phyloP scores from a whole-genome alignment of 2,888 invertebrate genomes.

The Acanthosepion esculentum region DNA sequence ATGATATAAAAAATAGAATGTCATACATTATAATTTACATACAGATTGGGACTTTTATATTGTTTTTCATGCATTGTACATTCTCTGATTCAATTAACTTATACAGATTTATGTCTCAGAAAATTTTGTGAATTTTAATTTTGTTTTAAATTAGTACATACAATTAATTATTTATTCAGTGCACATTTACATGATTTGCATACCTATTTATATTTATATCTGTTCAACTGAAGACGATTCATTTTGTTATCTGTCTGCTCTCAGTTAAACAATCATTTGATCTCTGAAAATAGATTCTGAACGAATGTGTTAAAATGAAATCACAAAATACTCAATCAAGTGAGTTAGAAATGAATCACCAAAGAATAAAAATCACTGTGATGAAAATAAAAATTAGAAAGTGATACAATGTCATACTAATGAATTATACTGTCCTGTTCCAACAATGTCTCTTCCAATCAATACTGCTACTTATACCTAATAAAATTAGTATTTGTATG shows the following conservation, averaged over 20 bases:
- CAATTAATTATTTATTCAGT: not conserved
- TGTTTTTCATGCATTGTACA: too few relatives aligned
- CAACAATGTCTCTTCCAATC: not conserved
- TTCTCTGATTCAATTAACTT: too few relatives aligned
- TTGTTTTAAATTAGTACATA: not conserved
- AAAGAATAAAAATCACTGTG: not conserved
- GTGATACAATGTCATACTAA: not conserved
- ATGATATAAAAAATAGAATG: too few relatives aligned
- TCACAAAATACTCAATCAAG: constrained; percentile 3
- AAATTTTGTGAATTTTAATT: too few relatives aligned
- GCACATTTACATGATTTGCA: not conserved
- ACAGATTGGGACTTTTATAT: too few relatives aligned
- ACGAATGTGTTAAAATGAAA: constrained; percentile 15
- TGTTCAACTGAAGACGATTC: not conserved
- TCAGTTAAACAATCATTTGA: not conserved
- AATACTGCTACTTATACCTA: not conserved
- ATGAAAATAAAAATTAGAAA: not conserved
- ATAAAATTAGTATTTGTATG: too few relatives aligned
- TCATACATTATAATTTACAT: too few relatives aligned
- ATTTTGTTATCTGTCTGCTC: constrained; percentile 1
- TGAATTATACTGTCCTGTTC: not conserved
- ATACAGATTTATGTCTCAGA: too few relatives aligned
- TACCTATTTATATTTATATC: not conserved
- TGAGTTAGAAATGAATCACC: not conserved
- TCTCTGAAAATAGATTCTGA: not conserved